Percentiles rank a stretch among this genome's conserved stretches.
Evolutionary conservation across 2,113 vertebrate genomes (phyloP).

Genomic region (Columbina picui): DNA sequence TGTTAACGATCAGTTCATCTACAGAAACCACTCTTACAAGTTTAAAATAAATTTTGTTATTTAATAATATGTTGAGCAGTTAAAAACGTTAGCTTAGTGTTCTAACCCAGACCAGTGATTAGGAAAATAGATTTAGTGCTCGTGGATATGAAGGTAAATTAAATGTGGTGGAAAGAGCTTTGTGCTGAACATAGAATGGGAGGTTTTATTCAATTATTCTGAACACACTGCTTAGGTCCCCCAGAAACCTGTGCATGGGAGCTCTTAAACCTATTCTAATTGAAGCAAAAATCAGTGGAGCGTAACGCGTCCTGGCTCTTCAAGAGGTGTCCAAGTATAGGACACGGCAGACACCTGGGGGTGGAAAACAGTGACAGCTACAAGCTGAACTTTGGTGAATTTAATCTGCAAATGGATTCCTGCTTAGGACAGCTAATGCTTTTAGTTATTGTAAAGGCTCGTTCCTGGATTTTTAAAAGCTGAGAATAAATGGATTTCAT

Average conservation of each 20-base stretch:
- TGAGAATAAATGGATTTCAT: slow-evolving; percentile 69
- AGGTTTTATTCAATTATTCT: slow-evolving; percentile 70
- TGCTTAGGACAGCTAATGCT: slow-evolving; percentile 83
- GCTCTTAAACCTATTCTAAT: slow-evolving; percentile 80
- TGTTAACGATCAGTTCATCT: not conserved
- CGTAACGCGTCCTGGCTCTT: slow-evolving; percentile 83
- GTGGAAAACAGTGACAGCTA: slow-evolving; percentile 74
- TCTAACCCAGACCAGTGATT: slow-evolving; percentile 21
- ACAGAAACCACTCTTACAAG: not conserved
- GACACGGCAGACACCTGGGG: slow-evolving; percentile 42
- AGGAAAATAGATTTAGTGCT: slow-evolving; percentile 55
- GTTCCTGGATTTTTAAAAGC: slow-evolving; percentile 66
- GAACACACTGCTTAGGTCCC: slow-evolving; percentile 51
- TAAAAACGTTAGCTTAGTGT: slow-evolving; percentile 5
- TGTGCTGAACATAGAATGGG: slow-evolving; percentile 26
- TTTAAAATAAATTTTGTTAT: not conserved
- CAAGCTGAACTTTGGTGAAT: slow-evolving; percentile 81
- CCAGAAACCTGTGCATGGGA: slow-evolving; percentile 45
- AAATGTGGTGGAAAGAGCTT: slow-evolving; percentile 34
- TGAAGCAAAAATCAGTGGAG: slow-evolving; percentile 80
- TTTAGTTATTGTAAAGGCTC: slow-evolving; percentile 72
- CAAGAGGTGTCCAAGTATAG: slow-evolving; percentile 60
- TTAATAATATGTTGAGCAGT: not conserved
- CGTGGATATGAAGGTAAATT: slow-evolving; percentile 26
- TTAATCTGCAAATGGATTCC: slow-evolving; percentile 88